Evolutionary conservation across 2,113 vertebrate species (phyloP).

Genomic region (Takifugu flavidus): DNA sequence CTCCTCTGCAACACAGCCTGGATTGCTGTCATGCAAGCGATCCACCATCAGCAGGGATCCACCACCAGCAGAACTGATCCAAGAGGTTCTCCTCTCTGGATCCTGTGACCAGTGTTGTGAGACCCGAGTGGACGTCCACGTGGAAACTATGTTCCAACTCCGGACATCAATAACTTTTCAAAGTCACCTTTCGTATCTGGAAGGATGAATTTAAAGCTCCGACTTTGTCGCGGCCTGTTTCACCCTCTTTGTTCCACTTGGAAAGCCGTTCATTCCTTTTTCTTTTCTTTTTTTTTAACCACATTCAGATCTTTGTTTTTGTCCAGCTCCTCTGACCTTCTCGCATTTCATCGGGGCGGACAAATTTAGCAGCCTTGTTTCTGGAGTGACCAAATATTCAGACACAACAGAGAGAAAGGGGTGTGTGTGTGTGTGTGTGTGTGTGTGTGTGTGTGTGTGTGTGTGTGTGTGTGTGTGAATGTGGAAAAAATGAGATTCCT

Average conservation of each 20-base stretch:
- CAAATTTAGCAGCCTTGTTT: conserved; percentile 73
- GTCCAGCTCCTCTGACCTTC: conserved; percentile 72
- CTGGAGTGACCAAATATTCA: conserved; percentile 72
- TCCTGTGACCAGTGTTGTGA: conserved; percentile 23
- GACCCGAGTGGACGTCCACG: conserved; percentile 29
- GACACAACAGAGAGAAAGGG: conserved; percentile 61
- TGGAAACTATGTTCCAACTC: conserved; percentile 34
- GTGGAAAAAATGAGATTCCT: conserved; percentile 36
- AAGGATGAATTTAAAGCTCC: no score
- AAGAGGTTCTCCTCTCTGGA: conserved; percentile 7
- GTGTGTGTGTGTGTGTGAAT: conserved; percentile 13
- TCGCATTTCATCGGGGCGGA: conserved; percentile 65
- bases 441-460: conserved; percentile 24
- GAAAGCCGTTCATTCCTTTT: no score
- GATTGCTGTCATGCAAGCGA: conserved; percentile 21
- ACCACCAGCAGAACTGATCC: conserved; percentile 6
- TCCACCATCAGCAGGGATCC: conserved; percentile 13
- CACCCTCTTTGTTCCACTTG: background rate
- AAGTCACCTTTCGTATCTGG: conserved; percentile 31
- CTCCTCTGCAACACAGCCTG: conserved; percentile 15
- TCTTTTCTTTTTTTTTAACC: conserved; percentile 21
- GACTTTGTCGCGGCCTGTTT: no score
- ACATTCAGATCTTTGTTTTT: conserved; percentile 57
- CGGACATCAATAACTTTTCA: conserved; percentile 25
- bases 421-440: conserved; percentile 29